phyloP scores from a whole-genome alignment of 2,888 invertebrate species.

The Lycia hirtaria region DNA sequence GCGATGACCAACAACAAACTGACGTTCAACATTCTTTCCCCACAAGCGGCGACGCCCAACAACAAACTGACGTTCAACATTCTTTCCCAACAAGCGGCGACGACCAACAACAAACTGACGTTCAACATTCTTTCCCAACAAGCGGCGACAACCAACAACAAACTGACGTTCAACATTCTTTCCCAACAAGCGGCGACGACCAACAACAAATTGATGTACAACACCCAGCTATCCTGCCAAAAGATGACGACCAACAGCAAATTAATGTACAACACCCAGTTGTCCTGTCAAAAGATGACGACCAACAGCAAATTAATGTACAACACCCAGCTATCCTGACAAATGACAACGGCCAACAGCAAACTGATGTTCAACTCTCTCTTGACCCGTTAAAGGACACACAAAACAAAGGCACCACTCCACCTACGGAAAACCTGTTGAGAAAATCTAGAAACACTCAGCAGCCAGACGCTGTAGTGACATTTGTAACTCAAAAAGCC shows the following conservation, averaged over 20 bases:
- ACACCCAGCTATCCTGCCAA: neutral
- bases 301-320: too few relatives aligned
- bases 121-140: neutral
- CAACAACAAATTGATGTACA: neutral
- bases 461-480: constrained; percentile 9
- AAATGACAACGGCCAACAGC: constrained; percentile 24
- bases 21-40: constrained; percentile 11
- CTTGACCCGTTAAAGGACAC: too few relatives aligned
- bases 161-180: neutral
- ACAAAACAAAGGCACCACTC: constrained; percentile 1
- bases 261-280: too few relatives aligned
- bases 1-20: neutral
- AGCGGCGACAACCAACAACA: too few relatives aligned
- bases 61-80: constrained; percentile 16
- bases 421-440: constrained; percentile 1
- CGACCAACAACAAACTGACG: too few relatives aligned
- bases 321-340: constrained; percentile 9
- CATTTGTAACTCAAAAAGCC: constrained; percentile 11
- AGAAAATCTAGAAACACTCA: constrained; percentile 14
- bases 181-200: too few relatives aligned
- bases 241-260: too few relatives aligned
- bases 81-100: too few relatives aligned
- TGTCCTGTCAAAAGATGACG: constrained; percentile 20
- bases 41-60: too few relatives aligned
- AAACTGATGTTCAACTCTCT: too few relatives aligned